These are phyloP conservation scores for Yponomeuta malinellus DNA, from an alignment of 2,888 invertebrate genomes.

Conservation along the genomic window DNA sequence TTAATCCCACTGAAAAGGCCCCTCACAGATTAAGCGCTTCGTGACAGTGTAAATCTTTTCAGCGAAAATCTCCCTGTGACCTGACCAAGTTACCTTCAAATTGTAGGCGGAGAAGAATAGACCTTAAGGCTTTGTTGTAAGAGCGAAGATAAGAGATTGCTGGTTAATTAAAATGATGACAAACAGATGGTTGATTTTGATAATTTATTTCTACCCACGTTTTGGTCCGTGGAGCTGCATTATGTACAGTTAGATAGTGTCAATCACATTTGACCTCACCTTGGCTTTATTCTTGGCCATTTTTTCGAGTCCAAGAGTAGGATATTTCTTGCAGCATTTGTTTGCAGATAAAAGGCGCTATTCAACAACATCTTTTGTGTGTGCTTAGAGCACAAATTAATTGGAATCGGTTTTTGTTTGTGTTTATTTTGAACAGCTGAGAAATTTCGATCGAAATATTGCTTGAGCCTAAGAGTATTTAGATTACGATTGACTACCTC, in stretches of 20 bases:
- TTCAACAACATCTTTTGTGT: constrained; percentile 9
- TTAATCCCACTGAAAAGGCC: background rate
- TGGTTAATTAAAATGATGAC: constrained; percentile 49
- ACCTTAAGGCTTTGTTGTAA: background rate
- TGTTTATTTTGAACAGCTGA: background rate
- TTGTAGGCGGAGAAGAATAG: background rate
- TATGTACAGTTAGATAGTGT: constrained; percentile 52
- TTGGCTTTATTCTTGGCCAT: constrained; percentile 38
- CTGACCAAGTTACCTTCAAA: constrained; percentile 6
- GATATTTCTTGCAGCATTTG: constrained; percentile 22
- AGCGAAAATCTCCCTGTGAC: constrained; percentile 5
- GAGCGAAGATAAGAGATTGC: background rate
- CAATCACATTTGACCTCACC: constrained; percentile 51
- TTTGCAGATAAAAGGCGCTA: constrained; percentile 38
- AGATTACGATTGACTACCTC: no score
- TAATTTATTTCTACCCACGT: constrained; percentile 43
- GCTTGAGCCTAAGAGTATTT: background rate
- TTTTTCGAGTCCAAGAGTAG: constrained; percentile 26
- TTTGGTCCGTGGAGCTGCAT: constrained; percentile 37
- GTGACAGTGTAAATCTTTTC: constrained; percentile 8
- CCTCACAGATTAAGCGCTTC: background rate
- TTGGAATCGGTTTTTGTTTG: constrained; percentile 2
- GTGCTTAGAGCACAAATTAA: background rate
- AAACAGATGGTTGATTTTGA: constrained; percentile 46
- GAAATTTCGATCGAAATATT: background rate